Percentiles rank a stretch among this genome's conserved stretches.
Conservation (phyloP, 2,113 vertebrate species). For the Mesocricetus auratus region DNA sequence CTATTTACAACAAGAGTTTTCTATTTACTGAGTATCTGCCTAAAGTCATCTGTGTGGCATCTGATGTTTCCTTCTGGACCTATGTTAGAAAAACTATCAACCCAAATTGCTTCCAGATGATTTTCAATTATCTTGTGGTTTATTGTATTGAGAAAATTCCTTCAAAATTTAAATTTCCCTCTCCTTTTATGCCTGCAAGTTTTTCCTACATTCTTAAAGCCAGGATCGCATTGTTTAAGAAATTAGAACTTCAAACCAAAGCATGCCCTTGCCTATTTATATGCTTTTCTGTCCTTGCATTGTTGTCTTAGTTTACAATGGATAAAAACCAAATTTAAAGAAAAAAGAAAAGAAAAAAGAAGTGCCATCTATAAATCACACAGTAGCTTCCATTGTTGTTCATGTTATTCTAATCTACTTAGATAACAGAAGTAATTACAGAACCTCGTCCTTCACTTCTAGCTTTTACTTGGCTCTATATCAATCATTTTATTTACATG, state of each 20-base stretch:
- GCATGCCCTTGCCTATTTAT: background rate
- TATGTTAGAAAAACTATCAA: background rate
- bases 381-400: background rate
- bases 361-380: background rate
- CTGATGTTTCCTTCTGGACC: background rate
- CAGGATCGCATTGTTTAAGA: background rate
- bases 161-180: slow-evolving; percentile 63
- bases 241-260: background rate
- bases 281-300: background rate
- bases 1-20: background rate
- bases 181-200: background rate
- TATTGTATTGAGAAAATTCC: slow-evolving; percentile 56
- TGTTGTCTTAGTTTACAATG: slow-evolving; percentile 21
- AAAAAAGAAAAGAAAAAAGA: background rate
- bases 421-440: background rate
- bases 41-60: background rate
- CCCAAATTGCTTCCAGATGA: slow-evolving; percentile 6
- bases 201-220: background rate
- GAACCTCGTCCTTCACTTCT: background rate
- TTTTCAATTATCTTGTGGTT: slow-evolving; percentile 50
- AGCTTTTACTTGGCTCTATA: background rate
- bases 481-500: background rate
- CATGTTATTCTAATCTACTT: background rate
- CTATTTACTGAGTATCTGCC: background rate
- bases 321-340: background rate